These are phyloP conservation scores for Crematogaster levior DNA, from an alignment of 2,888 invertebrate species.

Conservation along the genomic window DNA sequence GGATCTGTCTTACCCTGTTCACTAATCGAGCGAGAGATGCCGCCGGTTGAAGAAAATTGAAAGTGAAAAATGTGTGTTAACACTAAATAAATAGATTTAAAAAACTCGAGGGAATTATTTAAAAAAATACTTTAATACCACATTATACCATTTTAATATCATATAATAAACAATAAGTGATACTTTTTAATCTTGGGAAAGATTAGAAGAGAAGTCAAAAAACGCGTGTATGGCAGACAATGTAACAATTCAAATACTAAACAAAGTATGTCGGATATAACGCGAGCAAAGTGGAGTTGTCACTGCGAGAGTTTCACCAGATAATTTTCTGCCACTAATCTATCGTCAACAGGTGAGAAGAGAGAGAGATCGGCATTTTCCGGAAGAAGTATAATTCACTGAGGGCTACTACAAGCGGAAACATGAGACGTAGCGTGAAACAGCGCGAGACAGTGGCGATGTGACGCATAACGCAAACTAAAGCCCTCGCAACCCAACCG, in stretches of 20 bases:
- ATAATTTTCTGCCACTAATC: background rate
- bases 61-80: slow-evolving; percentile 16
- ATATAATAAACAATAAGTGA: background rate
- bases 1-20: slow-evolving; percentile 77
- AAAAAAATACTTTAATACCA: background rate
- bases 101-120: background rate
- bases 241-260: background rate
- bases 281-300: background rate
- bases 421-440: slow-evolving; percentile 31
- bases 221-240: background rate
- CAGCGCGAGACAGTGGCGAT: slow-evolving; percentile 34
- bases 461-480: slow-evolving; percentile 26
- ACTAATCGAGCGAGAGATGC: slow-evolving; percentile 72
- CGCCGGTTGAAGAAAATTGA: slow-evolving; percentile 30
- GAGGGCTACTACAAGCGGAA: background rate
- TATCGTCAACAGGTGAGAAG: background rate
- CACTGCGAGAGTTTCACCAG: background rate
- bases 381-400: background rate
- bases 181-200: background rate
- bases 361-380: background rate
- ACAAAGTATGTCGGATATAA: background rate
- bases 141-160: no score
- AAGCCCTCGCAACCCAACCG: slow-evolving; percentile 28
- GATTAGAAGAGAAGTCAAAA: background rate
- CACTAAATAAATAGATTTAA: background rate